Percentiles rank a stretch among this genome's conserved stretches.
These are phyloP conservation scores for Zaprionus tsacasi DNA, from an alignment of 1,140 invertebrate species.

Conservation along the genomic window DNA sequence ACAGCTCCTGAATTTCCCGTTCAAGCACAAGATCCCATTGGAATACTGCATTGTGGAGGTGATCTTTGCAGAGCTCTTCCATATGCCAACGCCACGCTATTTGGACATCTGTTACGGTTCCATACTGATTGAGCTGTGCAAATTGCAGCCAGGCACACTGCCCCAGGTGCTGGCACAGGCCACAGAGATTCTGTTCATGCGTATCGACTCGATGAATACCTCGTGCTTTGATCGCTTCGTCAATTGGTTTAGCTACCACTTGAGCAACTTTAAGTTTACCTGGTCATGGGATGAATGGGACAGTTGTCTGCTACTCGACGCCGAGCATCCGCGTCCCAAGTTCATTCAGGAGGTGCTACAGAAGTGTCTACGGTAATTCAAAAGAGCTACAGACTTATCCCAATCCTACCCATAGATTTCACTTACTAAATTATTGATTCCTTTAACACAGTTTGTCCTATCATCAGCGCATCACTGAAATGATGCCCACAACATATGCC, in stretches of 20 bases:
- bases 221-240: constrained; percentile 98
- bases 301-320: constrained; percentile 92
- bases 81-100: constrained; percentile 94
- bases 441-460: constrained; percentile 93
- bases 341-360: constrained; percentile 97
- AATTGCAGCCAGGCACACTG: constrained; percentile 97
- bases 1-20: constrained; percentile 95
- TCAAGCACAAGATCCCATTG: constrained; percentile 97
- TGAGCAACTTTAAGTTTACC: constrained; percentile 99
- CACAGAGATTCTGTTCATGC: constrained; percentile 97
- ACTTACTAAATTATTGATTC: constrained; percentile 11
- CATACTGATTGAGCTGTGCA: constrained; percentile 98
- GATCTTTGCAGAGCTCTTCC: constrained; percentile 97
- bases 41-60: constrained; percentile 99
- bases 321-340: constrained; percentile 96
- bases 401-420: neutral
- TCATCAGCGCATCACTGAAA: constrained; percentile 95
- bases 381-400: neutral
- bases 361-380: constrained; percentile 92
- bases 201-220: constrained; percentile 98
- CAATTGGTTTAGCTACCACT: constrained; percentile 99
- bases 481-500: constrained; percentile 95
- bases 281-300: constrained; percentile 99
- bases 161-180: constrained; percentile 99
- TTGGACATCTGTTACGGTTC: constrained; percentile 98